Conservation (phyloP, 1,140 invertebrate genomes). For the Tribolium castaneum region DNA sequence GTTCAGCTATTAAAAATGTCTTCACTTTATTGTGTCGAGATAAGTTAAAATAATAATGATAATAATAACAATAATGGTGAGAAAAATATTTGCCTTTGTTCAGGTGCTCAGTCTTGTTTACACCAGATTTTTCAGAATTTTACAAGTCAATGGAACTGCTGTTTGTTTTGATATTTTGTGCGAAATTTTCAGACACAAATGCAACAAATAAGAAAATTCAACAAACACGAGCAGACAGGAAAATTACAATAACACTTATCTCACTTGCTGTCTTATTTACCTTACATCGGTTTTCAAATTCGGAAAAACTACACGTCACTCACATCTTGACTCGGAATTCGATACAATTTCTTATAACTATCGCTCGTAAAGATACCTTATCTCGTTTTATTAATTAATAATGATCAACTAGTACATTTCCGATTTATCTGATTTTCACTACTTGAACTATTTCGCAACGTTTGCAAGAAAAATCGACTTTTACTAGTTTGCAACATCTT, state of each 20-base stretch:
- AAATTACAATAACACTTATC: conserved; percentile 15
- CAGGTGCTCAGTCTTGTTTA: not conserved
- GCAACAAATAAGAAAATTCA: conserved; percentile 24
- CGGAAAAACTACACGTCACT: not conserved
- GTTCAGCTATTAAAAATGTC: conserved; percentile 17
- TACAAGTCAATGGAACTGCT: conserved; percentile 9
- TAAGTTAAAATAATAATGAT: conserved; percentile 1
- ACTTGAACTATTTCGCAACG: not conserved
- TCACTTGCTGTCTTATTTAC: conserved; percentile 6
- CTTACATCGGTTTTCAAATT: conserved; percentile 6
- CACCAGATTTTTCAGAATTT: conserved; percentile 8
- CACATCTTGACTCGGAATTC: conserved; percentile 1
- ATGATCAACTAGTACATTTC: not conserved
- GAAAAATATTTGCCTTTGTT: conserved; percentile 19
- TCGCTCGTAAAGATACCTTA: not conserved
- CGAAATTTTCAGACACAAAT: conserved; percentile 11
- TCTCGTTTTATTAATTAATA: not conserved
- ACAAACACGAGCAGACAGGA: not conserved
- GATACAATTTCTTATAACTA: not conserved
- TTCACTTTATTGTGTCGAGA: conserved; percentile 23
- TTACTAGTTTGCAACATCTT: conserved; percentile 21
- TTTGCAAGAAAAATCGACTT: not conserved
- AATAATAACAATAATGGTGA: conserved; percentile 12
- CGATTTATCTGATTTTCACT: conserved; percentile 2
- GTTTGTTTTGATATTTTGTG: conserved; percentile 2